These are phyloP conservation scores for Aradophagus sp. DNA, from an alignment of 1,140 invertebrate genomes.

Conservation along the genomic window DNA sequence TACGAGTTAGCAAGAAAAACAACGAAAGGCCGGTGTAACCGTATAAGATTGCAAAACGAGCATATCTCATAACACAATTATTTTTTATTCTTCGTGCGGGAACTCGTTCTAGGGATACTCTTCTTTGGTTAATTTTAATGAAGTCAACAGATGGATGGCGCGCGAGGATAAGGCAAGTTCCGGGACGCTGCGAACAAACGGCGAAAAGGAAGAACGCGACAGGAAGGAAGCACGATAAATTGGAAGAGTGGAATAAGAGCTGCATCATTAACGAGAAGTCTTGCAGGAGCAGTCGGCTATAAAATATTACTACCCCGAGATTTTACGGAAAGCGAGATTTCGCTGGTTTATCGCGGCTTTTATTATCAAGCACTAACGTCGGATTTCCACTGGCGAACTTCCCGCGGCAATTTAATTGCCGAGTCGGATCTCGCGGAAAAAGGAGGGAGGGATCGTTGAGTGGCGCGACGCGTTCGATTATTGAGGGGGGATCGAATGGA, in stretches of 20 bases:
- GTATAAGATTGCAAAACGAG: conserved; percentile 17
- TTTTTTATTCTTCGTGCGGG: conserved; percentile 12
- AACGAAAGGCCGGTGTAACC: conserved; percentile 13
- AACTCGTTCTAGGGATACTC: conserved; percentile 13
- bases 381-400: conserved; percentile 24
- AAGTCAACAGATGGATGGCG: conserved; percentile 40
- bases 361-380: conserved; percentile 49
- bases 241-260: conserved; percentile 44
- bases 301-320: conserved; percentile 52
- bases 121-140: conserved; percentile 46
- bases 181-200: conserved; percentile 3
- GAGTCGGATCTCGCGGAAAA: neutral
- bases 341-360: conserved; percentile 45
- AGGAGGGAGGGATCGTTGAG: neutral
- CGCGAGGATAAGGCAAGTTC: conserved; percentile 42
- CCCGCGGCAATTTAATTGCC: conserved; percentile 32
- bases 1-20: no score
- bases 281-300: conserved; percentile 32
- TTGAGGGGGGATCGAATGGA: no score
- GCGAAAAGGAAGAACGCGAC: conserved; percentile 26
- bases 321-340: conserved; percentile 32
- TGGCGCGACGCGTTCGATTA: conserved; percentile 6
- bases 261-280: conserved; percentile 55
- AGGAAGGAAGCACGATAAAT: conserved; percentile 48
- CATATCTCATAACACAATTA: conserved; percentile 21